phyloP scores from a whole-genome alignment of 2,797 vertebrate genomes.

The Myoxocephalus aenaeus region DNA sequence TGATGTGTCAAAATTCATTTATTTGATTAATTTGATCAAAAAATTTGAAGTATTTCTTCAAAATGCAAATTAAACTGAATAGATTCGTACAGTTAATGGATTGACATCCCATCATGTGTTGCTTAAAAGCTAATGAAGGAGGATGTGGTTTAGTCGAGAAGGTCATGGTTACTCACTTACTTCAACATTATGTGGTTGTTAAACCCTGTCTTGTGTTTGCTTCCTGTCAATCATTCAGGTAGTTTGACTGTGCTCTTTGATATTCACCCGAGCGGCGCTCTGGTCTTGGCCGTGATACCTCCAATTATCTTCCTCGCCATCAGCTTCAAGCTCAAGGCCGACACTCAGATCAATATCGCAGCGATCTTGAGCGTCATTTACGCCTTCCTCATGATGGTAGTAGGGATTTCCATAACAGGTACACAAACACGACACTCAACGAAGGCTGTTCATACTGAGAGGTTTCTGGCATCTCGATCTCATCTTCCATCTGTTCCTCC shows the following conservation, averaged over 20 bases:
- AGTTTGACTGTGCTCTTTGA: slow-evolving; percentile 54
- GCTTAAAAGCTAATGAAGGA: not conserved
- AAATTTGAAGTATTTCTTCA: too few species aligned
- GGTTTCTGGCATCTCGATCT: not conserved
- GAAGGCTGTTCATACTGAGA: not conserved
- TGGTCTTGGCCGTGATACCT: slow-evolving; percentile 64
- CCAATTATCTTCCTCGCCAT: slow-evolving; percentile 66
- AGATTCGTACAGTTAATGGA: not conserved
- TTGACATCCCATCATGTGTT: not conserved
- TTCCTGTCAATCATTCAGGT: slow-evolving; percentile 56
- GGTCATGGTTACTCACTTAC: too few species aligned
- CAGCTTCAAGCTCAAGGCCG: slow-evolving; percentile 77
- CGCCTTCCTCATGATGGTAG: slow-evolving; percentile 73
- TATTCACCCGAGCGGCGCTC: slow-evolving; percentile 31
- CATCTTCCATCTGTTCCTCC: not conserved
- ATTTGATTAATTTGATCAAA: too few species aligned
- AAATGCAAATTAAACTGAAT: not conserved
- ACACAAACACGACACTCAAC: not conserved
- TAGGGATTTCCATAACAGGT: slow-evolving; percentile 19
- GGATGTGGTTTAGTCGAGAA: not conserved
- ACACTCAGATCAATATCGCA: slow-evolving; percentile 76
- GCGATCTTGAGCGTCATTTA: slow-evolving; percentile 74
- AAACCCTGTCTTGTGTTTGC: not conserved
- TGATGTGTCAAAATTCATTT: not conserved
- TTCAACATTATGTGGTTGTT: not conserved